Evolutionary conservation across 2,113 vertebrate genomes (phyloP).

Genomic region (Amphiprion percula): DNA sequence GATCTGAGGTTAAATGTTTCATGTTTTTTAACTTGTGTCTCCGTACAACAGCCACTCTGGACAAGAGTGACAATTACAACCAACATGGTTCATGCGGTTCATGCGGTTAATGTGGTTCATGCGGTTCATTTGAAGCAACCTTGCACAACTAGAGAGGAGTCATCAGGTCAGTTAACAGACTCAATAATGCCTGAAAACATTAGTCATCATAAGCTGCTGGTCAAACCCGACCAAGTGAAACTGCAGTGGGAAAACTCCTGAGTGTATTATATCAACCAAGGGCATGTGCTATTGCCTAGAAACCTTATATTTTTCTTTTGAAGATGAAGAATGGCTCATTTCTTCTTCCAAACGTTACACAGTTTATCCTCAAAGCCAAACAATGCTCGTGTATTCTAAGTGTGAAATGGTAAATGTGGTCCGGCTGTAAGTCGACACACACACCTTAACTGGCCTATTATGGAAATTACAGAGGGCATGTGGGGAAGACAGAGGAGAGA

Average conservation of each 20-base stretch:
- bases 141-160: background rate
- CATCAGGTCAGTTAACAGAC: background rate
- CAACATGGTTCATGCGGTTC: background rate
- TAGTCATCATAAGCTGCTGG: background rate
- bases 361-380: no score
- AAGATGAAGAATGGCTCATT: background rate
- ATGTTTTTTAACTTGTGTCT: no score
- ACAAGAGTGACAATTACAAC: background rate
- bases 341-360: background rate
- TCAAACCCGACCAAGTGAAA: background rate
- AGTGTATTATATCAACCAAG: background rate
- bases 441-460: slow-evolving; percentile 41
- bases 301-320: background rate
- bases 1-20: no score
- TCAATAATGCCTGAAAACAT: no score
- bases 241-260: background rate
- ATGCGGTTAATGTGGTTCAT: no score
- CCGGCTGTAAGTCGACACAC: background rate
- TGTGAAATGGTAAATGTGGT: slow-evolving; percentile 14
- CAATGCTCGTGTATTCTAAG: background rate
- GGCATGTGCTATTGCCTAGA: background rate
- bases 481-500: slow-evolving; percentile 50
- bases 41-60: background rate
- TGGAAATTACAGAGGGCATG: slow-evolving; percentile 47
- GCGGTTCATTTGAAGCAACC: no score